A percentile compares a stretch with the other conserved stretches of the same genome.
These are phyloP conservation scores for Eilema griseolum DNA, from an alignment of 2,888 invertebrate genomes.

Conservation along the genomic window DNA sequence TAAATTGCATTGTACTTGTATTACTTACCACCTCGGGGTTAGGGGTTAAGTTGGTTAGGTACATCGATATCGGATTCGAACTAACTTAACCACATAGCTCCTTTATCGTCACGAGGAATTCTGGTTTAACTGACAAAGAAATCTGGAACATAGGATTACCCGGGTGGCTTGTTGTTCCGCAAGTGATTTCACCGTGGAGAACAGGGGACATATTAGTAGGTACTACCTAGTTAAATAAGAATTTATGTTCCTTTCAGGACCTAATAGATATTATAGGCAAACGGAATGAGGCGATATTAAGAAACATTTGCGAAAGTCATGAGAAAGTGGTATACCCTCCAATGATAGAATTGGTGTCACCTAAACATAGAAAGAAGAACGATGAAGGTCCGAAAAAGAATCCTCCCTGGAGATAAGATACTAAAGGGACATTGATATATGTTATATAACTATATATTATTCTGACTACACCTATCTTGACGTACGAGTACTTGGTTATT, in stretches of 20 bases:
- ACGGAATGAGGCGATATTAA: conserved; percentile 60
- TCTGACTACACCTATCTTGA: conserved; percentile 8
- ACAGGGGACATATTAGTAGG: not conserved
- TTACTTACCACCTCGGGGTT: not conserved
- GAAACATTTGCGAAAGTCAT: conserved; percentile 59
- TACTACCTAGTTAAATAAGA: not conserved
- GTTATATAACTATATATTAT: not conserved
- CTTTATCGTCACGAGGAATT: too few species aligned
- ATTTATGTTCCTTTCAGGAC: conserved; percentile 60
- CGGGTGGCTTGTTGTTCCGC: not conserved
- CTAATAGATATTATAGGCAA: conserved; percentile 65
- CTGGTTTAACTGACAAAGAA: too few species aligned
- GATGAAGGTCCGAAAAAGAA: conserved; percentile 22
- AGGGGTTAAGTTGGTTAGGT: not conserved
- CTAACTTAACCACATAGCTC: not conserved
- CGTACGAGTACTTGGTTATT: conserved; percentile 9
- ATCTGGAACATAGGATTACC: not conserved
- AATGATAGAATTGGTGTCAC: conserved; percentile 47
- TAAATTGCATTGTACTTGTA: not conserved
- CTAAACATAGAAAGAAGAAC: conserved; percentile 20
- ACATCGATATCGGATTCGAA: not conserved
- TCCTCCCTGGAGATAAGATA: conserved; percentile 59
- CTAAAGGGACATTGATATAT: not conserved
- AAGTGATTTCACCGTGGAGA: not conserved
- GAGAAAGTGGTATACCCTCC: conserved; percentile 51